These are phyloP conservation scores for Podocnemis expansa DNA, from an alignment of 2,113 vertebrate species.

Conservation along the genomic window DNA sequence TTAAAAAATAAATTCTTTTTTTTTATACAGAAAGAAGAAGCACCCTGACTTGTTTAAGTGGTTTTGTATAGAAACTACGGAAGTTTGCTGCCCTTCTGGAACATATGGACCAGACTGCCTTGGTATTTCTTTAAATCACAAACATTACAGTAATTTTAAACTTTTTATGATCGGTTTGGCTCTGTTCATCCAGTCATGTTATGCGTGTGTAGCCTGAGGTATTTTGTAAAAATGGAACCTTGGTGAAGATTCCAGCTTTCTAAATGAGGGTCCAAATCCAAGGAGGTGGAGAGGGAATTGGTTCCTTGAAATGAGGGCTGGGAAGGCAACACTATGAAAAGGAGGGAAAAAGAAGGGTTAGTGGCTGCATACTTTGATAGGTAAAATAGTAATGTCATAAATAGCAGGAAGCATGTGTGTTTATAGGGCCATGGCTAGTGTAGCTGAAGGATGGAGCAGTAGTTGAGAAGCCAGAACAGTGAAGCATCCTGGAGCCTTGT, in stretches of 20 bases:
- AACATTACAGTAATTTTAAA: background rate
- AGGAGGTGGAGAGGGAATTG: background rate
- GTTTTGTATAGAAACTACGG: conserved; percentile 91
- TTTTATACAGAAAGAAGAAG: conserved; percentile 83
- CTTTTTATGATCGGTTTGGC: accelerated
- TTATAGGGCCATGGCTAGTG: background rate
- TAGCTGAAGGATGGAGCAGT: background rate
- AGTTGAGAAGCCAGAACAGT: background rate
- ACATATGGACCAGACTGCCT: conserved; percentile 90
- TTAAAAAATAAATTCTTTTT: background rate
- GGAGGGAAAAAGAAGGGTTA: background rate
- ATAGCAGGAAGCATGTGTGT: background rate
- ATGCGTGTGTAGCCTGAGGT: background rate
- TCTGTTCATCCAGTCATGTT: background rate
- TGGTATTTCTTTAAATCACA: conserved; percentile 73
- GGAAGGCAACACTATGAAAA: background rate
- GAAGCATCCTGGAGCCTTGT: background rate
- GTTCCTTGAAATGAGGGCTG: background rate
- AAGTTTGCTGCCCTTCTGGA: conserved; percentile 89
- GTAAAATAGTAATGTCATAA: background rate
- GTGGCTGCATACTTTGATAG: background rate
- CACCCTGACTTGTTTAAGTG: conserved; percentile 90
- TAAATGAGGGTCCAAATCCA: background rate
- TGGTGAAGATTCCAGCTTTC: background rate
- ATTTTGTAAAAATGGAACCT: background rate